Percentiles rank a stretch among this genome's conserved stretches.
phyloP scores from a whole-genome alignment of 2,797 vertebrate species.

The Amazona finschi region DNA sequence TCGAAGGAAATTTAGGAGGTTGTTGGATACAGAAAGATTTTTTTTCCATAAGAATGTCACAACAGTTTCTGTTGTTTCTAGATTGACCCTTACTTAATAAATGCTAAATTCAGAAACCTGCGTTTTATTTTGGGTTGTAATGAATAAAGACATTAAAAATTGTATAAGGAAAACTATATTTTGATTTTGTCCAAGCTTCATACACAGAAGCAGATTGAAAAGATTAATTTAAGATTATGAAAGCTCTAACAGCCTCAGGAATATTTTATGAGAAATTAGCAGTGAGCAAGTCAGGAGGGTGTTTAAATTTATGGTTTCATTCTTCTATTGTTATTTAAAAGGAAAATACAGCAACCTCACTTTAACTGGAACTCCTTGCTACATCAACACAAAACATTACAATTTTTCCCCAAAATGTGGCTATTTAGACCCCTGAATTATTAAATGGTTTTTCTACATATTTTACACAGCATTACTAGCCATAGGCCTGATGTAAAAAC shows the following conservation, averaged over 20 bases:
- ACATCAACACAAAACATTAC: neutral
- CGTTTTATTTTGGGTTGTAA: neutral
- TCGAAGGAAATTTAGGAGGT: neutral
- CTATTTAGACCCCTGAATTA: neutral
- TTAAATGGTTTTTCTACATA: neutral
- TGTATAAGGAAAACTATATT: neutral
- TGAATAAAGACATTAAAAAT: neutral
- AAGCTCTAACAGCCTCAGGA: neutral
- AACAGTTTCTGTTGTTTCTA: neutral
- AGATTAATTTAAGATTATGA: neutral
- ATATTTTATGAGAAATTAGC: neutral
- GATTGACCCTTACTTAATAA: neutral
- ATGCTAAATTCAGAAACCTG: neutral
- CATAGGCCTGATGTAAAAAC: neutral
- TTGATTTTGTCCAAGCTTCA: neutral
- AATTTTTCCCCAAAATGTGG: fast-evolving
- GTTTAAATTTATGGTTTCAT: neutral
- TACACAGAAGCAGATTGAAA: neutral
- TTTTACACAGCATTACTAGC: neutral
- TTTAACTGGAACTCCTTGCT: neutral
- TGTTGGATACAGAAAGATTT: neutral
- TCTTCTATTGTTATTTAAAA: neutral
- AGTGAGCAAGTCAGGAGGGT: neutral
- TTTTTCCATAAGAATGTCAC: neutral
- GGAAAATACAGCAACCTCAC: neutral